These are phyloP conservation scores for Drosophila chauvacae DNA, from an alignment of 1,140 invertebrate species.

Conservation along the genomic window DNA sequence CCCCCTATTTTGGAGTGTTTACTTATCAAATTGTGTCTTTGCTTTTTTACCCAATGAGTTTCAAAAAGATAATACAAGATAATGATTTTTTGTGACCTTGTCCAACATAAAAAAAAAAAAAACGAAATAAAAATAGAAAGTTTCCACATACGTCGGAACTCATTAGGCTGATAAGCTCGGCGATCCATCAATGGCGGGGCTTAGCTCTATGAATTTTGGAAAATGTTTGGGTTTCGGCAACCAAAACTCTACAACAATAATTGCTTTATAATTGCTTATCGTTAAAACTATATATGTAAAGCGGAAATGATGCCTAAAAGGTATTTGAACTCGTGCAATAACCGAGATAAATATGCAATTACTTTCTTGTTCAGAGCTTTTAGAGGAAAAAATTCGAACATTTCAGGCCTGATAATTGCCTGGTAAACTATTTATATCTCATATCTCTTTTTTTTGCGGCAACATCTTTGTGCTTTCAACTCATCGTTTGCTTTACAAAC, in stretches of 20 bases:
- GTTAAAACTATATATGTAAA: conserved; percentile 24
- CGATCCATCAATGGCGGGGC: conserved; percentile 31
- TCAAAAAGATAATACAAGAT: background rate
- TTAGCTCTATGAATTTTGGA: background rate
- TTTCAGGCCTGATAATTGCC: conserved; percentile 23
- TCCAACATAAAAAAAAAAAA: conserved; percentile 20
- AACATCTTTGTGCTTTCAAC: conserved; percentile 35
- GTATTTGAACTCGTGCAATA: conserved; percentile 11
- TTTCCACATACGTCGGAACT: conserved; percentile 30
- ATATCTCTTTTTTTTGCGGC: conserved; percentile 36
- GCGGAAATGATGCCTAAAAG: conserved; percentile 19
- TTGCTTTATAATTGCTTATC: conserved; percentile 26
- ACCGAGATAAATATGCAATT: conserved; percentile 1
- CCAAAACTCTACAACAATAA: conserved; percentile 3
- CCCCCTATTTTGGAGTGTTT: conserved; percentile 25
- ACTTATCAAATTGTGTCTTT: conserved; percentile 16
- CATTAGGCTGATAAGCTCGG: conserved; percentile 38
- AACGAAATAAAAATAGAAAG: conserved; percentile 45
- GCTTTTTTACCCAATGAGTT: conserved; percentile 2
- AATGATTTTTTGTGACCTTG: conserved; percentile 33
- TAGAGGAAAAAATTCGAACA: conserved; percentile 8
- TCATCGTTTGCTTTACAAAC: conserved; percentile 27
- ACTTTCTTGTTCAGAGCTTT: conserved; percentile 18
- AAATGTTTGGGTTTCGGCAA: conserved; percentile 3
- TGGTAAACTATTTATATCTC: conserved; percentile 48